Evolutionary conservation across 2,888 invertebrate genomes (phyloP).

Genomic region (Antheraea yamamai): DNA sequence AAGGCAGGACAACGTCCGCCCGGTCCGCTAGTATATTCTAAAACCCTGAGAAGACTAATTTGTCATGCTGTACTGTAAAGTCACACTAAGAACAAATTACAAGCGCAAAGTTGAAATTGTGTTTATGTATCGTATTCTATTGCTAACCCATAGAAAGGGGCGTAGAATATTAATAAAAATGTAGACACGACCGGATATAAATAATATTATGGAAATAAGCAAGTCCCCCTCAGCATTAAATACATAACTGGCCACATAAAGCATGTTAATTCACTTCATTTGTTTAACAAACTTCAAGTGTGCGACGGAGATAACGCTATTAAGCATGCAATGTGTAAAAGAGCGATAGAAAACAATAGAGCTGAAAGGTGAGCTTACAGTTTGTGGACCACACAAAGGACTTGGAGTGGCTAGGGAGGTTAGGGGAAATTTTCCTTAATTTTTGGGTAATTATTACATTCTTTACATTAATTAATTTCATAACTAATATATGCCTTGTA

Average conservation of each 20-base stretch:
- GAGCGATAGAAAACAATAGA: slow-evolving; percentile 52
- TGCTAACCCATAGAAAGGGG: neutral
- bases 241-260: slow-evolving; percentile 21
- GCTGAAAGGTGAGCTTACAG: slow-evolving; percentile 58
- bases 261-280: slow-evolving; percentile 37
- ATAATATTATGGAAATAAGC: neutral
- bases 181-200: neutral
- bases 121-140: neutral
- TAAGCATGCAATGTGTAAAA: slow-evolving; percentile 31
- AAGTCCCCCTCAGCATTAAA: neutral
- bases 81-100: neutral
- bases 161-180: neutral
- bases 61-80: too few relatives aligned
- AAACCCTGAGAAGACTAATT: too few relatives aligned
- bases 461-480: neutral
- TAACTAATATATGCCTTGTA: neutral
- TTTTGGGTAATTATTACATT: slow-evolving; percentile 36
- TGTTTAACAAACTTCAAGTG: slow-evolving; percentile 48
- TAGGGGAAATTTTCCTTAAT: slow-evolving; percentile 43
- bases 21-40: too few relatives aligned
- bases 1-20: too few relatives aligned
- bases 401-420: slow-evolving; percentile 52
- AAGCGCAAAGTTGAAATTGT: neutral
- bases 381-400: slow-evolving; percentile 67
- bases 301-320: slow-evolving; percentile 38